Percentiles rank a stretch among this genome's conserved stretches.
Conservation (phyloP, 2,797 vertebrate genomes). For the Adrianichthys oophorus region DNA sequence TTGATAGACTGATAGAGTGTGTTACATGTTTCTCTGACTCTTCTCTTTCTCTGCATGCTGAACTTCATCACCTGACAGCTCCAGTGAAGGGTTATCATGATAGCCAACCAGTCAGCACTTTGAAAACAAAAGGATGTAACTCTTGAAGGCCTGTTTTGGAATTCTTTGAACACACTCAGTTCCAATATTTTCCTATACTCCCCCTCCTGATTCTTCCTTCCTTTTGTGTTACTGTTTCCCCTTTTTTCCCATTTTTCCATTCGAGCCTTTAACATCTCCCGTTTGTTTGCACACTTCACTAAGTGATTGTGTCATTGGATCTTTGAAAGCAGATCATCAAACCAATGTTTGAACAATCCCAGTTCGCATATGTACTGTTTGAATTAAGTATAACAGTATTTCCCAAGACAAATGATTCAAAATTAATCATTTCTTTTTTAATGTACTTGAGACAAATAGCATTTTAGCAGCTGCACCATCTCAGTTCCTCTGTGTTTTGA, state of each 20-base stretch:
- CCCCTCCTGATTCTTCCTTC: not conserved
- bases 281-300: slow-evolving; percentile 41
- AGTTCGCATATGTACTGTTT: slow-evolving; percentile 41
- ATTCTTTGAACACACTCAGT: slow-evolving; percentile 11
- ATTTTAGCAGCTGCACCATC: slow-evolving; percentile 45
- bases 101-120: slow-evolving; percentile 37
- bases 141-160: slow-evolving; percentile 22
- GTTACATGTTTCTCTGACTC: slow-evolving; percentile 11
- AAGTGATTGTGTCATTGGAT: slow-evolving; percentile 36
- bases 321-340: slow-evolving; percentile 30
- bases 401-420: slow-evolving; percentile 61
- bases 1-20: slow-evolving; percentile 54
- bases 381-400: slow-evolving; percentile 46
- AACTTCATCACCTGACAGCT: slow-evolving; percentile 56
- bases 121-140: slow-evolving; percentile 39
- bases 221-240: not conserved
- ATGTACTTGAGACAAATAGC: slow-evolving; percentile 60
- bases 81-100: slow-evolving; percentile 51
- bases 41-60: slow-evolving; percentile 34
- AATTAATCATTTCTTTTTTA: slow-evolving; percentile 39
- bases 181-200: slow-evolving; percentile 9
- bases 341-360: slow-evolving; percentile 42
- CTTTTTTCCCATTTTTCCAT: not conserved
- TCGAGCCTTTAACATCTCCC: slow-evolving; percentile 8
- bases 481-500: slow-evolving; percentile 48